phyloP scores from a whole-genome alignment of 2,888 invertebrate species.

The Adelognathus sp. region DNA sequence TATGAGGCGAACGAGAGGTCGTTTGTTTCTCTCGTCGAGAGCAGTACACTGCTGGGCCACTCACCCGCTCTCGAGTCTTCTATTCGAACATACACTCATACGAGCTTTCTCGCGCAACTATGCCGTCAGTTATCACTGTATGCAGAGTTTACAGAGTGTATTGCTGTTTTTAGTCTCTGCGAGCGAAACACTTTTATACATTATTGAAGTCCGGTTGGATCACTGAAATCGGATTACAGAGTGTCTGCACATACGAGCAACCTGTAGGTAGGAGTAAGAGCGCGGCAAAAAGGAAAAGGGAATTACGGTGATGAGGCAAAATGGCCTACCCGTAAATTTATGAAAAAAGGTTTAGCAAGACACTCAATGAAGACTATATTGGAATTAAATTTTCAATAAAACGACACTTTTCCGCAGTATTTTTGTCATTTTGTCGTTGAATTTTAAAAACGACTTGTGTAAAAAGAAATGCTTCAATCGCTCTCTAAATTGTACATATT shows the following conservation, averaged over 20 bases:
- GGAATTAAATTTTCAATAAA: no score
- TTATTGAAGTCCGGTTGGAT: background rate
- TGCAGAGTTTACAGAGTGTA: background rate
- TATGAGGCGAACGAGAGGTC: conserved; percentile 39
- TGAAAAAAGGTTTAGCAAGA: no score
- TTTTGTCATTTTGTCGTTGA: no score
- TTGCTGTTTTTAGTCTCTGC: background rate
- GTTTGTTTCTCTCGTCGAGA: conserved; percentile 13
- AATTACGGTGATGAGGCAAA: no score
- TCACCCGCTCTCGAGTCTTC: background rate
- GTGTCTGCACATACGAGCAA: background rate
- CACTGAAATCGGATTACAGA: background rate
- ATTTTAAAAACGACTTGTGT: no score
- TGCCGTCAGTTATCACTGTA: background rate
- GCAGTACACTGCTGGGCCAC: conserved; percentile 8
- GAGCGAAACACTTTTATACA: conserved; percentile 1
- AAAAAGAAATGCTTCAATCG: no score
- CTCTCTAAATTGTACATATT: no score
- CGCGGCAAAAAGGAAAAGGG: no score
- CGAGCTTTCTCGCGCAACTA: background rate
- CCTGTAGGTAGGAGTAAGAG: no score
- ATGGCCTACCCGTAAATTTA: no score
- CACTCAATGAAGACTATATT: no score
- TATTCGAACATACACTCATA: background rate
- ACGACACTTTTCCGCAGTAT: background rate